Conservation (phyloP, 2,797 vertebrate genomes). For the Etheostoma nigrum region DNA sequence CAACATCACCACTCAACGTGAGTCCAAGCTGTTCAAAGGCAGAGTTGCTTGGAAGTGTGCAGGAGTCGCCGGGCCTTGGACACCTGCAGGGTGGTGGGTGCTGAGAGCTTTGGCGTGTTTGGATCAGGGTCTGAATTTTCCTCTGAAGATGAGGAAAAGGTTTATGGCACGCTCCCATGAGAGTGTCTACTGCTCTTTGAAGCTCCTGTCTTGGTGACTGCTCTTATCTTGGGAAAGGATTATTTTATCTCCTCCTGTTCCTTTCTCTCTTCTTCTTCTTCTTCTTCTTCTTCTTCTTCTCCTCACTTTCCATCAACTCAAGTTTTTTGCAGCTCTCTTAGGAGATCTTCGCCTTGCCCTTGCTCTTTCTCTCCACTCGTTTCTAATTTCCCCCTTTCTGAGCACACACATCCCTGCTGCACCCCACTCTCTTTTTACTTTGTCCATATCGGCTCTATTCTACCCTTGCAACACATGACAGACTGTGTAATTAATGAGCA, state of each 20-base stretch:
- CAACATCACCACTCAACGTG: constrained; percentile 77
- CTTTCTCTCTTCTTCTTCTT: constrained; percentile 54
- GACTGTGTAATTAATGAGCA: constrained; percentile 96
- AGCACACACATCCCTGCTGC: constrained; percentile 57
- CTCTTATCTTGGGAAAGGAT: constrained; percentile 94
- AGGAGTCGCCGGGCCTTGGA: constrained; percentile 70
- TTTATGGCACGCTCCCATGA: constrained; percentile 87
- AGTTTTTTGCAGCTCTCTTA: constrained; percentile 64
- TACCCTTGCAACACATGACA: constrained; percentile 91
- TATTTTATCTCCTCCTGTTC: constrained; percentile 88
- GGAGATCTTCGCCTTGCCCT: constrained; percentile 65
- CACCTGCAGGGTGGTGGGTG: constrained; percentile 77
- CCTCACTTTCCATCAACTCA: constrained; percentile 58
- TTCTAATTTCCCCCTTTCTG: constrained; percentile 62
- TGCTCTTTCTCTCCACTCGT: constrained; percentile 62
- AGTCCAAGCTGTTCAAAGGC: constrained; percentile 78
- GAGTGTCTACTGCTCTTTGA: constrained; percentile 91
- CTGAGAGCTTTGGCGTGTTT: constrained; percentile 80
- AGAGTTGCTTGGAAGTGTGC: constrained; percentile 77
- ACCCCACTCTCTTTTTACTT: constrained; percentile 63
- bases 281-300: constrained; percentile 8
- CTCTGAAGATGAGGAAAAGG: constrained; percentile 89
- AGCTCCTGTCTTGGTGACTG: constrained; percentile 93
- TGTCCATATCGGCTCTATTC: constrained; percentile 67
- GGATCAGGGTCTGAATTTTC: constrained; percentile 84